Conservation (phyloP, 2,888 invertebrate species). For the Chirona hameri region DNA sequence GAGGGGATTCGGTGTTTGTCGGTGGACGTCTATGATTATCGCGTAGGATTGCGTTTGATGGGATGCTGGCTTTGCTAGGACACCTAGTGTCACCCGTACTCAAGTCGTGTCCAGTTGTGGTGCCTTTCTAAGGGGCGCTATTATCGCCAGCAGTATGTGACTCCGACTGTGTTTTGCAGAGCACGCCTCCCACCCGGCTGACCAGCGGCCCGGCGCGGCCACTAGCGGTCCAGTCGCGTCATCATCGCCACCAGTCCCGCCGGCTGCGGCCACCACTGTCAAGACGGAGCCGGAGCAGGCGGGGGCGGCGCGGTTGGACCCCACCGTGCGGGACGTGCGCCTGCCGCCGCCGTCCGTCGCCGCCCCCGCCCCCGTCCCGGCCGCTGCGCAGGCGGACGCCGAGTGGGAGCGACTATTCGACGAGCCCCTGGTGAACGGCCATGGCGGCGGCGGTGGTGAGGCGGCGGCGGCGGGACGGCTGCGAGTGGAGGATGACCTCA, state of each 20-base stretch:
- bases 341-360: background rate
- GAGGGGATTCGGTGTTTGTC: too few species aligned
- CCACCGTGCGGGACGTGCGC: background rate
- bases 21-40: too few species aligned
- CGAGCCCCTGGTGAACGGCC: conserved; percentile 13
- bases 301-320: background rate
- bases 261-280: background rate
- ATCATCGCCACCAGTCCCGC: too few species aligned
- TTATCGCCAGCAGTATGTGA: too few species aligned
- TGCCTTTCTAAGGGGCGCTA: too few species aligned
- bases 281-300: background rate
- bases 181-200: background rate
- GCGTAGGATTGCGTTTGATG: too few species aligned
- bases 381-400: background rate
- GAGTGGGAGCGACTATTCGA: background rate
- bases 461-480: background rate
- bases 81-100: too few species aligned
- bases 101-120: too few species aligned
- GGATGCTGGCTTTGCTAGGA: too few species aligned
- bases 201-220: background rate
- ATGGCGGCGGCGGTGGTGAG: background rate
- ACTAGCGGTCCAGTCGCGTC: too few species aligned
- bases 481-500: conserved; percentile 36
- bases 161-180: background rate
- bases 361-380: background rate